A percentile compares a stretch with the other conserved stretches of the same genome.
Evolutionary conservation across 1,140 invertebrate species (phyloP).

Genomic region (Ceratosolen fusciceps): DNA sequence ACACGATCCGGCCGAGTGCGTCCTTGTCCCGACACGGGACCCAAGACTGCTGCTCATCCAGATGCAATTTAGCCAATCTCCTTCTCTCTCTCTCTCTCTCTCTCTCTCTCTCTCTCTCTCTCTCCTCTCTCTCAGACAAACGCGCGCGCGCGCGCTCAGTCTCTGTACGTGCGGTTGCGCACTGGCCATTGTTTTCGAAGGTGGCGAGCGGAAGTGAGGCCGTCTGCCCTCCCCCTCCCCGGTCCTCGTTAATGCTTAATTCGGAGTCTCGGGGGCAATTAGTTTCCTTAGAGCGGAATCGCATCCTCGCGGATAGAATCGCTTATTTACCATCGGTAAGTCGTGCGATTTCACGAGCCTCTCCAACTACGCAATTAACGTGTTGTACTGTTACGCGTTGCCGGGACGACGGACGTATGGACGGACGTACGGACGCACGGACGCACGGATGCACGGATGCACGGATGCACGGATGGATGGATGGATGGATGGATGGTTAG

Average conservation of each 20-base stretch:
- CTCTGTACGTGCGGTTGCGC: too few relatives aligned
- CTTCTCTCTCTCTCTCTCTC: too few relatives aligned
- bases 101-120: too few relatives aligned
- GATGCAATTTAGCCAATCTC: neutral
- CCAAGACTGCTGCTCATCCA: neutral
- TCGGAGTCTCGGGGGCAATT: neutral
- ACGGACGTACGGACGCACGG: neutral
- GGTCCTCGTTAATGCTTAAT: constrained; percentile 26
- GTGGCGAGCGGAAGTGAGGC: neutral
- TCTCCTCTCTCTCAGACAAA: too few relatives aligned
- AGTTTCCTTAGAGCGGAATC: too few relatives aligned
- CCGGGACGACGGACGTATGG: neutral
- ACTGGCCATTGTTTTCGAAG: constrained; percentile 3
- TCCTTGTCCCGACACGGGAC: neutral
- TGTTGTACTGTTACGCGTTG: constrained; percentile 2
- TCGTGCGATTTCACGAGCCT: neutral
- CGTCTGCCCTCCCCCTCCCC: too few relatives aligned
- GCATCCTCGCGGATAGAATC: neutral
- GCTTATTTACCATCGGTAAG: neutral
- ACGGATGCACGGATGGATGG: neutral
- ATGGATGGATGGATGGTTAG: neutral
- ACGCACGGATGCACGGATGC: neutral
- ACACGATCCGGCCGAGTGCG: neutral
- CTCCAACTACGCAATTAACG: neutral
- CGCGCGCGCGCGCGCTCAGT: neutral